Conservation (phyloP, 2,113 vertebrate genomes). For the Lagenorhynchus albirostris region DNA sequence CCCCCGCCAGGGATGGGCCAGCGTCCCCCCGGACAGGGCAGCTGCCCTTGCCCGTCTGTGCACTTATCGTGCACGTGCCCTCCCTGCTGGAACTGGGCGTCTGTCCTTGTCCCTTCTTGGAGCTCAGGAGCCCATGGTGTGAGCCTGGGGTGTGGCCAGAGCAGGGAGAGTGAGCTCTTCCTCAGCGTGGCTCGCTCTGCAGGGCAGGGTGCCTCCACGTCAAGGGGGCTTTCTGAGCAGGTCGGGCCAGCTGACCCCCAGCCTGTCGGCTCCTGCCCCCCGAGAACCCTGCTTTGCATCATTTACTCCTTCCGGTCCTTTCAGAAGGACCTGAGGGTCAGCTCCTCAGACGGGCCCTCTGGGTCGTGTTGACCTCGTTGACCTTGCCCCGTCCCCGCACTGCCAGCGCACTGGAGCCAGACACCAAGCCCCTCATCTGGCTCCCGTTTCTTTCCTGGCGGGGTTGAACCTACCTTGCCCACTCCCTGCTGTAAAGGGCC, state of each 20-base stretch:
- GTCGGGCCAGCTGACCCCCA: accelerated
- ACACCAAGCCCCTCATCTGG: neutral
- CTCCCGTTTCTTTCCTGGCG: neutral
- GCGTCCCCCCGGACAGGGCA: accelerated
- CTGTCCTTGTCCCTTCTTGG: neutral
- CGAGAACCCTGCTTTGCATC: accelerated
- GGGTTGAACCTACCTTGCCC: too few species aligned
- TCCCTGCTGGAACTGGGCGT: neutral
- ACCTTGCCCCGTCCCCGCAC: accelerated
- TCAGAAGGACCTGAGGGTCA: neutral
- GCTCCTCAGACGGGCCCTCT: neutral
- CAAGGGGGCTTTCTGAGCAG: neutral
- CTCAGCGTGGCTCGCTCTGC: accelerated
- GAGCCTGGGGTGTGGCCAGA: accelerated
- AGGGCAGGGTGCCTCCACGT: accelerated
- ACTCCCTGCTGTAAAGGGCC: too few species aligned
- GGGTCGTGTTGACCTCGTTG: too few species aligned
- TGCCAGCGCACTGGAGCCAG: neutral
- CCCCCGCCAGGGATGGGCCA: accelerated
- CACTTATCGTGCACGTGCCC: accelerated
- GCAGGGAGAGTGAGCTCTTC: neutral
- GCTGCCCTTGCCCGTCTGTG: neutral
- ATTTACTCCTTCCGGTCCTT: neutral
- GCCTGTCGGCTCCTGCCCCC: accelerated
- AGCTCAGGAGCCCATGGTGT: neutral